Evolutionary conservation across 2,113 vertebrate species (phyloP).

Genomic region (Falcunculus frontatus): DNA sequence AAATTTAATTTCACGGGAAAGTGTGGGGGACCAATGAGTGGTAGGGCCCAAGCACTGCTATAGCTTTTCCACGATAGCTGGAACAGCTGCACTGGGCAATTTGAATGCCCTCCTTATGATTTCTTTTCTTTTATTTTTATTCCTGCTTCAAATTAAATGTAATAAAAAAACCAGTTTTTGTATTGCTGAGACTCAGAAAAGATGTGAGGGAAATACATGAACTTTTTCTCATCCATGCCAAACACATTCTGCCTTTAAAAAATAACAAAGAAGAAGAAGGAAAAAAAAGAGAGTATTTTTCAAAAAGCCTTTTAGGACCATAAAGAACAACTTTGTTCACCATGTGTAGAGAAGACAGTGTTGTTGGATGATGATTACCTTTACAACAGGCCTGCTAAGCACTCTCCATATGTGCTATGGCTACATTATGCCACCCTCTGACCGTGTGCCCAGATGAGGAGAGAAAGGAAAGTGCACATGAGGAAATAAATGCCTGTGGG

Average conservation of each 20-base stretch:
- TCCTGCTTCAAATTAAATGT: background rate
- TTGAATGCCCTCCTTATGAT: background rate
- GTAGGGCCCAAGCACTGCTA: background rate
- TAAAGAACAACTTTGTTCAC: background rate
- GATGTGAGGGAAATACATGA: background rate
- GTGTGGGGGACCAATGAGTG: background rate
- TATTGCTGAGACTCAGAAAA: background rate
- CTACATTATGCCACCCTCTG: background rate
- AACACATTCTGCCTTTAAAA: background rate
- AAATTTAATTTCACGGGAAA: background rate
- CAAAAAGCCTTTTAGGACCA: background rate
- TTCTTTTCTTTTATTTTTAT: background rate
- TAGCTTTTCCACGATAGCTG: background rate
- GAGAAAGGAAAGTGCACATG: background rate
- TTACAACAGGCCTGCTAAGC: background rate
- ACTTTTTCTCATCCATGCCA: background rate
- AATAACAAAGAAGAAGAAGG: background rate
- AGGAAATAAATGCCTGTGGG: background rate
- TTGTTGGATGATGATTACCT: background rate
- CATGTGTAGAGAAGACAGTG: background rate
- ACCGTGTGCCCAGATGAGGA: background rate
- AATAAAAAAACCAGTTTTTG: background rate
- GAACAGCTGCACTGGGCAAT: background rate
- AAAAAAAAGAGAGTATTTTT: background rate
- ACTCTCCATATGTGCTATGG: background rate